Conservation (phyloP, 2,888 invertebrate genomes). For the Zaprionus bogoriensis region DNA sequence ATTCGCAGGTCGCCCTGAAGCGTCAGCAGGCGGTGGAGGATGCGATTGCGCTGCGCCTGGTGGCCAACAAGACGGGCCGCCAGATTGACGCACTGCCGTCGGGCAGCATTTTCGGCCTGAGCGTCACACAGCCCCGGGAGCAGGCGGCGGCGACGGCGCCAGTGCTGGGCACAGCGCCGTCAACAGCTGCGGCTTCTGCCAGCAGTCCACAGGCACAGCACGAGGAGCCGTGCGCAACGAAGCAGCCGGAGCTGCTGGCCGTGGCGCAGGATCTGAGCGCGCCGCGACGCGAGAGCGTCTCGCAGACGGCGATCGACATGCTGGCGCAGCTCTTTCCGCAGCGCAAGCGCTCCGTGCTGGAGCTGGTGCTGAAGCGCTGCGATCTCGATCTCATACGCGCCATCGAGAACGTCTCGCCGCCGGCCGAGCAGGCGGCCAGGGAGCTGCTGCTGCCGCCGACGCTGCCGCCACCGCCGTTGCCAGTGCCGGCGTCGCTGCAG, state of each 20-base stretch:
- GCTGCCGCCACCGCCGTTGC: neutral
- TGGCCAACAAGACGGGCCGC: conserved; percentile 91
- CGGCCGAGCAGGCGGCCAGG: conserved; percentile 17
- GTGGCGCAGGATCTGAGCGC: conserved; percentile 65
- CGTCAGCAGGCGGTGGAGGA: conserved; percentile 98
- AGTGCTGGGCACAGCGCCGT: neutral
- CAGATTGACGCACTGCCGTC: conserved; percentile 90
- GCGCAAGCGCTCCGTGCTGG: conserved; percentile 93
- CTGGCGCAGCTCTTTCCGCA: conserved; percentile 94
- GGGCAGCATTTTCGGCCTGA: conserved; percentile 95
- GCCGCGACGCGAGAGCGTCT: conserved; percentile 83
- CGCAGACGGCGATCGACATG: conserved; percentile 91
- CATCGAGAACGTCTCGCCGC: conserved; percentile 80
- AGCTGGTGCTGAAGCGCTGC: conserved; percentile 95
- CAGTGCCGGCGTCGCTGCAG: conserved; percentile 20
- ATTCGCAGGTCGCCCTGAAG: conserved; percentile 93
- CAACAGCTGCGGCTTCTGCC: conserved; percentile 5
- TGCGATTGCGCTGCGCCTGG: conserved; percentile 95
- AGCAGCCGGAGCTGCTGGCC: conserved; percentile 22
- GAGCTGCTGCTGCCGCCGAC: conserved; percentile 13
- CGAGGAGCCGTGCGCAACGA: neutral
- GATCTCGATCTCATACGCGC: conserved; percentile 92
- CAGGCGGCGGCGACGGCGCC: conserved; percentile 58
- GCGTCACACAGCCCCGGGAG: conserved; percentile 89
- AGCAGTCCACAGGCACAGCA: neutral